These are phyloP conservation scores for Zhengitettix transpicula DNA, from an alignment of 2,888 invertebrate species.

Conservation along the genomic window DNA sequence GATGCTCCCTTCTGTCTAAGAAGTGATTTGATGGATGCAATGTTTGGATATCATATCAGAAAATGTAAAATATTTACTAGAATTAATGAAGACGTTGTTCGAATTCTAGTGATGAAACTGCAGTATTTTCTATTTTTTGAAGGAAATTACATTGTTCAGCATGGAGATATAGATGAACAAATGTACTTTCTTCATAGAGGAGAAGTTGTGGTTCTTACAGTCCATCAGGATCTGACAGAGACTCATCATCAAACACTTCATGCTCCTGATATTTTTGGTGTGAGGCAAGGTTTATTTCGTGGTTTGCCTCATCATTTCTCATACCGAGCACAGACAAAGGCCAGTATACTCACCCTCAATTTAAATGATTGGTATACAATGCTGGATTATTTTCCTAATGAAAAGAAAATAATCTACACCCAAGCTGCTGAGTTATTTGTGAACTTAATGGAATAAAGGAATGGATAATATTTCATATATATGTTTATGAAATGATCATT, in stretches of 20 bases:
- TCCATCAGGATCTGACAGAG: background rate
- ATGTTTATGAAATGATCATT: background rate
- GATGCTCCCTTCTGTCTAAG: conserved; percentile 16
- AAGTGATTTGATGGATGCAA: conserved; percentile 16
- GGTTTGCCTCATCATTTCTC: background rate
- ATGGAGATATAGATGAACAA: conserved; percentile 16
- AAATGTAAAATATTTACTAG: conserved; percentile 14
- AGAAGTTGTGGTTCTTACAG: conserved; percentile 10
- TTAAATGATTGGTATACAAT: background rate
- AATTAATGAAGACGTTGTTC: conserved; percentile 17
- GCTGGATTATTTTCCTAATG: background rate
- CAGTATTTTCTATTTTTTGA: conserved; percentile 14
- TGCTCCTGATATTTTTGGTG: background rate
- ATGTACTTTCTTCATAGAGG: conserved; percentile 20
- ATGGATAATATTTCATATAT: background rate
- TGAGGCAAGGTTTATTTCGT: background rate
- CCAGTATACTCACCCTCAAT: background rate
- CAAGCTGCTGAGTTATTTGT: background rate
- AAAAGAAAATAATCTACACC: background rate
- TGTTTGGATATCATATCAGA: conserved; percentile 17
- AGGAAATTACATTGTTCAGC: conserved; percentile 15
- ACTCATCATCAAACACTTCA: background rate
- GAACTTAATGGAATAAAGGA: no score
- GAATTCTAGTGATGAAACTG: conserved; percentile 16
- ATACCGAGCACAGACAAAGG: background rate